Evolutionary conservation across 35 echinoderm and acorn worm genomes (phyloP), one percentile per base, ranked within the genome.

Genomic region (Hemicentrotus pulcherrimus): DNA sequence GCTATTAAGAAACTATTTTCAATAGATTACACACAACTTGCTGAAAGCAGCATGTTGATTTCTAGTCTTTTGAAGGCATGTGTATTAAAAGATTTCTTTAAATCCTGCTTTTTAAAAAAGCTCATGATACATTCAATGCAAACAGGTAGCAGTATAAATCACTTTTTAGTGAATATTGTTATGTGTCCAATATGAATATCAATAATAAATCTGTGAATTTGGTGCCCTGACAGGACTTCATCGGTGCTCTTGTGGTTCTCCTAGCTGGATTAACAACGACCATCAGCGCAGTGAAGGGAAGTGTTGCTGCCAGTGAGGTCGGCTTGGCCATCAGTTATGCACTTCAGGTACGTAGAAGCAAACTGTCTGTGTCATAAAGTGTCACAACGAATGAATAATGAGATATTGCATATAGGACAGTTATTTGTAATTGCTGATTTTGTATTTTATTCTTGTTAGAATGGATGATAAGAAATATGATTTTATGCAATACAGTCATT

Each of bases 211-310:
- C 24, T 70, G 16, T 24, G 16, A 16, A 28, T 70, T 24, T 70
- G 4, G 13, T 70, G 61, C 24, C 5, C 24, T 16, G 9, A 3
- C 45, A 97, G 97, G 97, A 97, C 58, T 97, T 97, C 48, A 94
- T 97, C 10, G 97, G 97, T 47, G 95, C 97, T 31, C 58, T 96
- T 41, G 89, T 97, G 2, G 95, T 97, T 19, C 94, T 97, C 9
- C 65, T 97, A 41, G 46, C 95, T 19, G 97, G 96, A 31, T 95
- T 97, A 89, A 93, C 94, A 9, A 95, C 94, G 4, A 61, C 92
- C 9, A 55, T 97, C 22, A 85, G 59, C 24, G 87, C 96, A 24
- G 61, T 97, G 5, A 22, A 92, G 24, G 90, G 90, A 47, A 46
- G 33, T 85, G 61, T 61, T 48, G 60, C 89, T 32, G 94, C 96